Evolutionary conservation across 2,113 vertebrate genomes (phyloP), one percentile per base, ranked within the genome.

Genomic region (Loxodonta africana): DNA sequence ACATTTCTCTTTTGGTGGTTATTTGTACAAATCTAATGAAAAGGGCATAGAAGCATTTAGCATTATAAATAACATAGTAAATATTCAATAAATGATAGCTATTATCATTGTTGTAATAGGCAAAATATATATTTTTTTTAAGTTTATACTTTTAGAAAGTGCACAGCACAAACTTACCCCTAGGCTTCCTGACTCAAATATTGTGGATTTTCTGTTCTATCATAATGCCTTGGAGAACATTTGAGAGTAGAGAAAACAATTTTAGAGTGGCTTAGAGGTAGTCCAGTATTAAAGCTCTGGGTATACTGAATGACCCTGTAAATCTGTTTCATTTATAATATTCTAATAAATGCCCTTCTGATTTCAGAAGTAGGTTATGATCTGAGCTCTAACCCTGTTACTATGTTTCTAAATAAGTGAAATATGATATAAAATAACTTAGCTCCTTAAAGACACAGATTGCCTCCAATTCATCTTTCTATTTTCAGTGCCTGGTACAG

Each of bases 331-430:
- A 51, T 87, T 95, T 84, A 2, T 93, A 28, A 28, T 76, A 91
- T 57, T 78, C 25, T 83, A 26, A 7, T 83, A 82, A 41, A 11
- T 77, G 21, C 5, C 6, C 6, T 82, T 17, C n/a, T 86, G 6
- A 0, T 82, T 8, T 85, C 30, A 67, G 3, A 73, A 77, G 65
- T 60, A 62, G 33, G 10, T 71, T 83, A 69, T 88, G 69, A 82
- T 81, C 28, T 44, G 14, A 89, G 26, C 20, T 85, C 3, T 51
- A 60, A 48, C 9, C 37, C 4, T 86, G 37, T 77, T 74, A 37
- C 14, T 30, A 9, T 62, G 8, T 69, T 83, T 69, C 88, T 71
- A 92, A 78, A 62, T 92, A 85, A 93, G 85, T 8, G 28, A 96
- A 2, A n/a, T 94, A 14, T 25, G 23, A 28, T 81, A 20, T 48